Evolutionary conservation across 2,113 vertebrate species (phyloP), one percentile per base, ranked within the genome.

Genomic region (Chaetops frenatus): DNA sequence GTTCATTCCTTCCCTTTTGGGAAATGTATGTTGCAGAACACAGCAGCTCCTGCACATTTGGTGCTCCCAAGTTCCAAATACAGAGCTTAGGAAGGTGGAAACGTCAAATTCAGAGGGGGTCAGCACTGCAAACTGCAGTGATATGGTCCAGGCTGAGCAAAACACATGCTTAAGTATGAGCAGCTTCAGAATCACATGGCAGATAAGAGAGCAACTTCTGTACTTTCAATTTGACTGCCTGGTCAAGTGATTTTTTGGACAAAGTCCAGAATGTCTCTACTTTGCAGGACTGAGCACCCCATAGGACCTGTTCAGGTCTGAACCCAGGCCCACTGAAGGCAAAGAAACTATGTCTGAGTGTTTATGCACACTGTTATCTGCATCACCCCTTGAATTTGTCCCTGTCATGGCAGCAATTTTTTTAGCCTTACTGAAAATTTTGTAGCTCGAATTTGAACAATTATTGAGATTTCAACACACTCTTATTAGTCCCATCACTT

Each of bases 1-100:
- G 45, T 93, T 86, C 47, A 64, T 40, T 31, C 47, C 22, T 69
- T 80, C 58, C 35, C 67, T 90, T 67, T 53, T 22, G 74, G 70
- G 58, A 90, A 89, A 82, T 22, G 11, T 1, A 0, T 44, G 9
- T 9, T 47, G 19, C 36, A 44, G 38, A 72, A 31, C 0, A 3
- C 0, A 0, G 23, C 40, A 70, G 29, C 58, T 93, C 44, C 23
- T 0, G 1, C 0, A 0, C 5, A 0, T 11, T 1, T 0, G 11
- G 40, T 66, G 13, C 19, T 19, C 53, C 12, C 14, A 38, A 66
- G 35, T n/a, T 48, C 0, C 2, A 50, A 7, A 10, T 31, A 10
- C 27, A 76, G 40, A 70, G 5, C 23, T 6, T 80, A 25, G 15
- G 7, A 95, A 61, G 17, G 4, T 12, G 24, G 29, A 54, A 95